Evolutionary conservation across 2,113 vertebrate species (phyloP), one percentile per base, ranked within the genome.

Genomic region (Ictalurus furcatus): DNA sequence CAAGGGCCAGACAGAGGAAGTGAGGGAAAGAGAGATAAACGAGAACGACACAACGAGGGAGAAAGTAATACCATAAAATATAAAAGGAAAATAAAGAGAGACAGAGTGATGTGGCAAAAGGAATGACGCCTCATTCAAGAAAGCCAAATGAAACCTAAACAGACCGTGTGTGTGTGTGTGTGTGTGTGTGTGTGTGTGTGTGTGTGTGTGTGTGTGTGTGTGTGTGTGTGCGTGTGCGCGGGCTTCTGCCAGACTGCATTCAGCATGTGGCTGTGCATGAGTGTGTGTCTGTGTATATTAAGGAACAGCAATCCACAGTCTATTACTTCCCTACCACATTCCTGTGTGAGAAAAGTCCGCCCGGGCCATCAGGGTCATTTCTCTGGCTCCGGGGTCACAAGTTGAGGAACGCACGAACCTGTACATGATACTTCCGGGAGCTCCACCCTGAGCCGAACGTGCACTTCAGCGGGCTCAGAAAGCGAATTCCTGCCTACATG

Each of bases 101-200:
- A 61, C 56, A 28, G 11, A 54, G 37, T n/a, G 56, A 6, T 28
- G 56, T 58, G 79, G 80, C n/a, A 12, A 19, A 69, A 58, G 37
- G 63, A 65, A 65, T 65, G n/a, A 56, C 12, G 23, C 25, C 28
- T 88, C 58, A 88, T 65, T 85, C 69, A 84, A 48, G 48, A 84
- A 14, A 78, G 56, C 40, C n/a, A 69, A 54, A 56, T 76, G 44
- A 65, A 52, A 88, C 13, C 34, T 12, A 83, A 82, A 78, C 65
- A 84, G 56, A 19, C 79, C 12, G 37, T 25, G n/a, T 58, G 54
- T 73, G 21, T 61, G 67, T 16, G 67, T 16, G 37, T 30, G 65
- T 56, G 37, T 25, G n/a, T 58, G 54, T 73, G 21, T 61, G 67
- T 16, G 37, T 30, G 65, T 56, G 34, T 34, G 17, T 28, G 17